phyloP scores from a whole-genome alignment of 2,797 vertebrate genomes.

The Gobionotothen gibberifrons region DNA sequence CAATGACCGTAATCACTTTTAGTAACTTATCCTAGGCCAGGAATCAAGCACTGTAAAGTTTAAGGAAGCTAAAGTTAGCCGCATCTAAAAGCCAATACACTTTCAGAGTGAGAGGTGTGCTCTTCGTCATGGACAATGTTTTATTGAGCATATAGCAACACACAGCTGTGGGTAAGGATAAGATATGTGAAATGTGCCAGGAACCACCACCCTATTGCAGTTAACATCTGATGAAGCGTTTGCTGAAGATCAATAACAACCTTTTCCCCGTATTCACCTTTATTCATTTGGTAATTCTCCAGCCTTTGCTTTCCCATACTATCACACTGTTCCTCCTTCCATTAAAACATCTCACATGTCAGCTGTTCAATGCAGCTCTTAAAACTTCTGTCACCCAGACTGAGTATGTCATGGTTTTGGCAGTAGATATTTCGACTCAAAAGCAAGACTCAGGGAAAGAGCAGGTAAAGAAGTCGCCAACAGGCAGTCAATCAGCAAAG shows the following conservation, averaged over 20 bases:
- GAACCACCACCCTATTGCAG: background rate
- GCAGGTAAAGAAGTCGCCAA: background rate
- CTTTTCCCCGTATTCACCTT: background rate
- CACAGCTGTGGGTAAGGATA: background rate
- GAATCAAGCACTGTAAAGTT: background rate
- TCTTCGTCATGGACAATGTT: background rate
- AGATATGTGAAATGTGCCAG: background rate
- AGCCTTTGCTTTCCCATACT: background rate
- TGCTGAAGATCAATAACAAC: background rate
- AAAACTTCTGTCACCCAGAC: background rate
- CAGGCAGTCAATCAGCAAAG: background rate
- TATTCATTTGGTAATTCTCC: background rate
- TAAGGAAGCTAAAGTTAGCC: background rate
- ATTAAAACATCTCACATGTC: background rate
- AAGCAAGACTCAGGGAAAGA: background rate
- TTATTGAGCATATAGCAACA: too few species aligned
- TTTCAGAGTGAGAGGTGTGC: too few species aligned
- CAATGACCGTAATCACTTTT: background rate
- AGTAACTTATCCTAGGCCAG: background rate
- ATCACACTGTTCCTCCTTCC: background rate
- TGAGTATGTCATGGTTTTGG: background rate
- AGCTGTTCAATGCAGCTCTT: background rate
- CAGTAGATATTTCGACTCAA: too few species aligned
- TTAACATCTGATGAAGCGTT: background rate
- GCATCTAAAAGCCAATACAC: background rate